Conservation (phyloP, 2,888 invertebrate genomes). For the Watsonalla cultraria region DNA sequence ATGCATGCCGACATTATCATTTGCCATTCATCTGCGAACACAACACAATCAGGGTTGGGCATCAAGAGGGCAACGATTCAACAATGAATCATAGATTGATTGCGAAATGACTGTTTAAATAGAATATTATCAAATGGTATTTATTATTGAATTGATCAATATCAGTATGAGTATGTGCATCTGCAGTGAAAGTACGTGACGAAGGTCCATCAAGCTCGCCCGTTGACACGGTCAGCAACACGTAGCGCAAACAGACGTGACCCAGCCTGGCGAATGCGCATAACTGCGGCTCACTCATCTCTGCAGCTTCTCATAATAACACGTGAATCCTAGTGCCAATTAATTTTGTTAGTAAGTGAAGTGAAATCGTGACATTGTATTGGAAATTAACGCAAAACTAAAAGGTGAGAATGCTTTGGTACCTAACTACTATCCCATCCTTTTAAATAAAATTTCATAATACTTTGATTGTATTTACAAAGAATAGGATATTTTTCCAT, state of each 20-base stretch:
- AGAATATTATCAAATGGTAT: too few relatives aligned
- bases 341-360: background rate
- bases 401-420: background rate
- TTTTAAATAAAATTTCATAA: too few relatives aligned
- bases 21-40: too few relatives aligned
- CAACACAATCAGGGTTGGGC: too few relatives aligned
- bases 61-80: too few relatives aligned
- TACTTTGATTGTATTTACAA: too few relatives aligned
- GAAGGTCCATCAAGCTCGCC: conserved; percentile 13
- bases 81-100: too few relatives aligned
- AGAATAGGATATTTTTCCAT: too few relatives aligned
- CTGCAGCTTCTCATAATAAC: background rate
- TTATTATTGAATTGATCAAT: background rate
- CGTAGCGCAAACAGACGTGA: conserved; percentile 14
- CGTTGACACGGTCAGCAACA: background rate
- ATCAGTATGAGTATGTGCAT: background rate
- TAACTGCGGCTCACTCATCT: background rate
- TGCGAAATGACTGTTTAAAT: too few relatives aligned
- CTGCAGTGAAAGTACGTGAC: conserved; percentile 34
- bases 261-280: conserved; percentile 7
- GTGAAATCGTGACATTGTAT: background rate
- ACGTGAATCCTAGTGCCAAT: background rate
- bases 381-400: background rate
- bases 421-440: background rate
- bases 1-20: too few relatives aligned